Base-by-base conservation (phyloP, 2,113 vertebrate species). In the Cochlearius cochlearius region DNA sequence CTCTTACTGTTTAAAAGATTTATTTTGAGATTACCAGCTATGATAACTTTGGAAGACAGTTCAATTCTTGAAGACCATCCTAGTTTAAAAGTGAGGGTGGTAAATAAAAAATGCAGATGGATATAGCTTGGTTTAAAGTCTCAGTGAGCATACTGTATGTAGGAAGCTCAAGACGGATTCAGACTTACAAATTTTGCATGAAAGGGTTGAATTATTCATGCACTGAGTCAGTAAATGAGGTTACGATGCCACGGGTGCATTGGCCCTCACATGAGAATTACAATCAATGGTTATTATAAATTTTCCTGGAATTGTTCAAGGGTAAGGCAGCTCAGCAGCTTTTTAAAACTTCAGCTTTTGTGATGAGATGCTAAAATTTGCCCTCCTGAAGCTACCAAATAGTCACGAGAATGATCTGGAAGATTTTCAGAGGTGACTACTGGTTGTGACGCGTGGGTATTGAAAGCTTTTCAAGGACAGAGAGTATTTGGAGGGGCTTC, bases 131-230 rank as follows among this genome's bases (percentile, higher is more conserved):
- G 30, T 36, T 87, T 92, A 56, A 81, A 71, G 38, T 55, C 66
- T 84, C 43, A 43, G 59, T 26, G 39, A 93, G 19, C 21, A 47
- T 59, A 30, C 11, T 67, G 30, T 73, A 41, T 77, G 13, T 25
- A 69, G 66, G 21, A 68, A 87, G 49, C 21, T 78, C 53, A 89
- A 80, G 68, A 93, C 84, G 10, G 45, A 83, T 25, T 83, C 47
- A 81, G 49, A 66, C 10, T 30, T 41, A 62, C 21, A 77, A n/a
- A 90, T 93, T 91, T 86, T 78, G 21, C 47, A 53, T 21, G 15
- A 86, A 91, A 75, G 38, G 19, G 8, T 71, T 90, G 83, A 94
- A 94, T 95, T 94, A 96, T 92, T 95, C 74, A 95, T 96, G 38
- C 34, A 63, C 58, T 71, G 75, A 95, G 41, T 67, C 66, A 82